phyloP scores from a whole-genome alignment of 2,888 invertebrate genomes.

The Argyresthia goedartella region DNA sequence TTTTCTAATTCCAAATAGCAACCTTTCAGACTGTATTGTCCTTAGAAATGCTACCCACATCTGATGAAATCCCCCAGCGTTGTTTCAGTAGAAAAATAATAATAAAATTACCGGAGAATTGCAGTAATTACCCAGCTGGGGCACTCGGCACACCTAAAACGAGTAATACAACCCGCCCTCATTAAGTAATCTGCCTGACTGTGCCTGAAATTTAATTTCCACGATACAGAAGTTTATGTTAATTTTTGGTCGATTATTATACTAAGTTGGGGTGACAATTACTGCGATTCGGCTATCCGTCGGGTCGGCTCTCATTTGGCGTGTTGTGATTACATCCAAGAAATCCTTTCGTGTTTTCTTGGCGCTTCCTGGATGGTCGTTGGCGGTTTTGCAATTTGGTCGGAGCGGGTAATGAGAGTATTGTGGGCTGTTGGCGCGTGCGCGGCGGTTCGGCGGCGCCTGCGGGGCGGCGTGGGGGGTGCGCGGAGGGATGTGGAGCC shows the following conservation, averaged over 20 bases:
- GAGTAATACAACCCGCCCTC: slow-evolving; percentile 13
- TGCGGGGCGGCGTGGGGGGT: slow-evolving; percentile 26
- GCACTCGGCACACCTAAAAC: background rate
- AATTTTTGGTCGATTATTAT: slow-evolving; percentile 41
- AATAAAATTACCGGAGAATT: too few species aligned
- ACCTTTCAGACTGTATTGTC: too few species aligned
- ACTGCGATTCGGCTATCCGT: slow-evolving; percentile 15
- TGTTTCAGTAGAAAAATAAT: too few species aligned
- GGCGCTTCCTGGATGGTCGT: slow-evolving; percentile 27
- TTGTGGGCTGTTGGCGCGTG: slow-evolving; percentile 25
- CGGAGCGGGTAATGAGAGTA: slow-evolving; percentile 53
- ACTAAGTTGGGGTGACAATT: slow-evolving; percentile 42
- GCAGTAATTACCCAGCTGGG: too few species aligned
- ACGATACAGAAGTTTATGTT: slow-evolving; percentile 27
- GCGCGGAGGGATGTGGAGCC: slow-evolving; percentile 24
- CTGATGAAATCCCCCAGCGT: too few species aligned
- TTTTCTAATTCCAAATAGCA: too few species aligned
- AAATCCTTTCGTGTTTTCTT: slow-evolving; percentile 27
- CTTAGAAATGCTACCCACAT: too few species aligned
- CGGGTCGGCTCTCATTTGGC: slow-evolving; percentile 26
- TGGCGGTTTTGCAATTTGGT: slow-evolving; percentile 62
- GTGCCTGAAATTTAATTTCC: slow-evolving; percentile 24
- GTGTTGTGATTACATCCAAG: slow-evolving; percentile 53
- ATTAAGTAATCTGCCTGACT: slow-evolving; percentile 22
- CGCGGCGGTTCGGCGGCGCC: slow-evolving; percentile 31